Percentiles rank a stretch among this genome's conserved stretches.
Evolutionary conservation across 2,113 vertebrate genomes (phyloP).

Genomic region (Loxodonta africana): DNA sequence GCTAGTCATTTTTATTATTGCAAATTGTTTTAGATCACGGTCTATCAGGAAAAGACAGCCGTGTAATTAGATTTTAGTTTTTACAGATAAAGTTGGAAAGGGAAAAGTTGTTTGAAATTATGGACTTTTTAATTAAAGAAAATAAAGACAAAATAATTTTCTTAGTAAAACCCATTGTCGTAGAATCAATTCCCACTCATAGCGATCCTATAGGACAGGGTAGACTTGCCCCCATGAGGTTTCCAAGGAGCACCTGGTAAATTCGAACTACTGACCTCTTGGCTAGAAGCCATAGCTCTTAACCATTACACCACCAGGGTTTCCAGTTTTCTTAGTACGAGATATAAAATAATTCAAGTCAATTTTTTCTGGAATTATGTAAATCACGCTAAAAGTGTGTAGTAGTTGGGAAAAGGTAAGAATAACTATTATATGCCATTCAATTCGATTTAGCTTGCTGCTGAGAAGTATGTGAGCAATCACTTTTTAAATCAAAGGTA

Average conservation of each 20-base stretch:
- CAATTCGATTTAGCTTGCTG: neutral
- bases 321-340: neutral
- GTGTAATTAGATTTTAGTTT: neutral
- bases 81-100: neutral
- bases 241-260: too few relatives aligned
- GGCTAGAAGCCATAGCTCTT: too few relatives aligned
- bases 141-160: neutral
- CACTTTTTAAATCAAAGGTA: constrained; percentile 29
- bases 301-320: too few relatives aligned
- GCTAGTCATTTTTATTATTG: neutral
- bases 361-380: constrained; percentile 36
- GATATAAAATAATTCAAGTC: neutral
- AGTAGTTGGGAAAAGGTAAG: constrained; percentile 22
- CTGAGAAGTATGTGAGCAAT: neutral
- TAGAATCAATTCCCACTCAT: too few relatives aligned
- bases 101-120: constrained; percentile 12
- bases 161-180: neutral
- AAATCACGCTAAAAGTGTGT: constrained; percentile 28
- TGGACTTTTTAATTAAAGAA: constrained; percentile 1
- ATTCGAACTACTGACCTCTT: too few relatives aligned
- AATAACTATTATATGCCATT: neutral
- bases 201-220: too few relatives aligned
- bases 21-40: constrained; percentile 14
- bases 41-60: neutral
- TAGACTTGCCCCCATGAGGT: too few relatives aligned